A percentile compares a stretch with the other conserved stretches of the same genome.
These are phyloP conservation scores for Anarsia innoxiella DNA, from an alignment of 2,888 invertebrate genomes.

Conservation along the genomic window DNA sequence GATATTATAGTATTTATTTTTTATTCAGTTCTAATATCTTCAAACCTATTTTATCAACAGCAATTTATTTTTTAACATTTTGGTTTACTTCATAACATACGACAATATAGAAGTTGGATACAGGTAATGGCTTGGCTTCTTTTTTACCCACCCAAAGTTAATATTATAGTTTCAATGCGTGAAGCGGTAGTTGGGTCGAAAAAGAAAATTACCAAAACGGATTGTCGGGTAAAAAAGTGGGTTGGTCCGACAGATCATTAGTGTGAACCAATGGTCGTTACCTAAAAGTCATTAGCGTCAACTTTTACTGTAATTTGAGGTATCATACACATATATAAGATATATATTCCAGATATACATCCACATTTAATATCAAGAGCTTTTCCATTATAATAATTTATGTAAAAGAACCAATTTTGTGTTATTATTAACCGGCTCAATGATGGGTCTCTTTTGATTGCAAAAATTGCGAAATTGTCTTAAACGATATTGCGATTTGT, in stretches of 20 bases:
- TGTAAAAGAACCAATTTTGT: conserved; percentile 60
- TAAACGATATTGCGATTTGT: conserved; percentile 4
- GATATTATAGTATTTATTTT: too few species aligned
- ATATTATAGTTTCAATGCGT: conserved; percentile 30
- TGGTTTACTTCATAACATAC: too few species aligned
- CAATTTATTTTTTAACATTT: too few species aligned
- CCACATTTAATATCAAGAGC: conserved; percentile 24
- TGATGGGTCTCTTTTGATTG: conserved; percentile 40
- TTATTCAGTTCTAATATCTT: too few species aligned
- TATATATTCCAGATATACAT: background rate
- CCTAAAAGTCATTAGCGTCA: conserved; percentile 71
- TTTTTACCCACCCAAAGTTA: conserved; percentile 5
- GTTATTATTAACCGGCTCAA: conserved; percentile 51
- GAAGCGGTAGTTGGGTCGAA: conserved; percentile 48
- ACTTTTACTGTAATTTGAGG: conserved; percentile 70
- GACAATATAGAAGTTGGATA: too few species aligned
- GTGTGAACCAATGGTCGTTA: conserved; percentile 70
- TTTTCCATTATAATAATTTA: conserved; percentile 57
- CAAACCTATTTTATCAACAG: too few species aligned
- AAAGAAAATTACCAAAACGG: conserved; percentile 62
- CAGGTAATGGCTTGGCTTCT: too few species aligned
- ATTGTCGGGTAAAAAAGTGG: conserved; percentile 68
- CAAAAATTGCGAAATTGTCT: conserved; percentile 39
- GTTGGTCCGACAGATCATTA: conserved; percentile 63
- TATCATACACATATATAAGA: conserved; percentile 23